A percentile compares a stretch with the other conserved stretches of the same genome.
These are phyloP conservation scores for Gallinago solitaria DNA, from an alignment of 2,797 vertebrate species.

Conservation along the genomic window DNA sequence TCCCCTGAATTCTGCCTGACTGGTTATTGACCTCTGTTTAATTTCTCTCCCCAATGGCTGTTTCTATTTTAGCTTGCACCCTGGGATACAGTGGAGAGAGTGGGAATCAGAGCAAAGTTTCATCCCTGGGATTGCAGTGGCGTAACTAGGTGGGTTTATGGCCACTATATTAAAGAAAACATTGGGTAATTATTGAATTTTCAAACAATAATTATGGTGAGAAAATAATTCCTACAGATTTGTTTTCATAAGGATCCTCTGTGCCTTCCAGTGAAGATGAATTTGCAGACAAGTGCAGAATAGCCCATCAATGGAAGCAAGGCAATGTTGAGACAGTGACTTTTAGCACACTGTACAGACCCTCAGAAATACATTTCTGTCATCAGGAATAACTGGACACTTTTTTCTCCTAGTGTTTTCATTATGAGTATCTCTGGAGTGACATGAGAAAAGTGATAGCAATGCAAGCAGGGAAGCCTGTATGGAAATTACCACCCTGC, in stretches of 20 bases:
- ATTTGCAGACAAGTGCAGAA: background rate
- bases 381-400: background rate
- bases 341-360: background rate
- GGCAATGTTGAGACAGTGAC: background rate
- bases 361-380: background rate
- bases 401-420: background rate
- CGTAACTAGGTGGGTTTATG: background rate
- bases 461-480: background rate
- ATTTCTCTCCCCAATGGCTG: background rate
- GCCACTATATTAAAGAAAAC: background rate
- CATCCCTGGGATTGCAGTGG: background rate
- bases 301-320: background rate
- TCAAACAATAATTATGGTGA: background rate
- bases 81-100: background rate
- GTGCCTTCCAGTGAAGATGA: background rate
- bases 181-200: background rate
- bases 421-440: background rate
- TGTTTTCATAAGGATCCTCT: background rate
- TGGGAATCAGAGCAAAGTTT: constrained; percentile 8
- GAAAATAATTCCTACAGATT: background rate
- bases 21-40: background rate
- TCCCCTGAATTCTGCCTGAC: background rate
- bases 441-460: background rate
- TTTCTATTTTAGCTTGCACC: background rate
- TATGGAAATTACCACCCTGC: background rate